These are phyloP conservation scores for Enoplolaimus lenunculus DNA, from an alignment of 2,888 invertebrate genomes.

Conservation along the genomic window DNA sequence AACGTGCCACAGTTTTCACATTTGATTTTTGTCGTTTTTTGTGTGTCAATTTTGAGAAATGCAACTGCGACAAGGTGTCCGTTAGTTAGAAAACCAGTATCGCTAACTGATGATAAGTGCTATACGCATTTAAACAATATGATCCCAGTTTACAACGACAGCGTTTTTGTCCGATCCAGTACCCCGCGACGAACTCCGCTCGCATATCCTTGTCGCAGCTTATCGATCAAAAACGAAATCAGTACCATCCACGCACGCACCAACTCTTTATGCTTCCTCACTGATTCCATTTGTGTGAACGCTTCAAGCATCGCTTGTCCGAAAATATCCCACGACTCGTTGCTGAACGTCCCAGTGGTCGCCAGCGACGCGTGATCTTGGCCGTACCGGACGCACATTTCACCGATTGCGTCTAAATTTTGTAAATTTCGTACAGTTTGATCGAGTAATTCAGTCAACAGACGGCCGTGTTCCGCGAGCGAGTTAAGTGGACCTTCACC, in stretches of 20 bases:
- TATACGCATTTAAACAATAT: no score
- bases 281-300: conserved; percentile 4
- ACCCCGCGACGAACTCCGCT: conserved; percentile 6
- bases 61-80: no score
- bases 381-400: not conserved
- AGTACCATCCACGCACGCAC: conserved; percentile 8
- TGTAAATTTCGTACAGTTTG: not conserved
- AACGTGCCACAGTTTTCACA: no score
- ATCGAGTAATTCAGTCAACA: conserved; percentile 2
- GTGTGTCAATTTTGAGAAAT: no score
- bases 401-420: not conserved
- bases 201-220: not conserved
- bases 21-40: no score
- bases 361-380: not conserved
- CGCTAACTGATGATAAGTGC: no score
- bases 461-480: not conserved
- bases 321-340: conserved; percentile 6
- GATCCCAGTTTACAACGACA: no score
- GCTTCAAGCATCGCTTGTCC: conserved; percentile 10
- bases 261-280: conserved; percentile 7
- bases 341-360: not conserved
- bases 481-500: not conserved
- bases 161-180: no score
- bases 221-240: conserved; percentile 3
- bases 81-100: no score